Evolutionary conservation across 2,888 invertebrate species (phyloP).

Genomic region (Candidula unifasciata): DNA sequence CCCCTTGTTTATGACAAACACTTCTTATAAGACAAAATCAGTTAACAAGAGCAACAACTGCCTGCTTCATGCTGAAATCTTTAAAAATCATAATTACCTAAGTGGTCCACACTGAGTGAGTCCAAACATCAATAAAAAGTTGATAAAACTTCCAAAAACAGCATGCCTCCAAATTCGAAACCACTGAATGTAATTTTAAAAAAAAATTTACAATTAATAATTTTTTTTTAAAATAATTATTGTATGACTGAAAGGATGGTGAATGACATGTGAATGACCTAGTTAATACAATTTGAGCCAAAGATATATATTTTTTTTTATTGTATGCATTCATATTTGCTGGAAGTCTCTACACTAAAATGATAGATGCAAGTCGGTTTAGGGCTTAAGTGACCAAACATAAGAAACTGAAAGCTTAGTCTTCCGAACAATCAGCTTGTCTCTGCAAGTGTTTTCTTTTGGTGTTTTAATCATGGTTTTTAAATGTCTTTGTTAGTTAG

Average conservation of each 20-base stretch:
- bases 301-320: background rate
- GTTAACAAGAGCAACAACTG: background rate
- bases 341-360: too few relatives aligned
- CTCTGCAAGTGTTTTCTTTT: too few relatives aligned
- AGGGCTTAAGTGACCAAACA: too few relatives aligned
- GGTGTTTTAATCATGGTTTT: too few relatives aligned
- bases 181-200: conserved; percentile 66
- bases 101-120: conserved; percentile 81
- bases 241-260: background rate
- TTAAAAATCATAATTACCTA: conserved; percentile 66
- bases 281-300: background rate
- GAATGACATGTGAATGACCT: background rate
- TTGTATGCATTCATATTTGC: too few relatives aligned
- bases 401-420: too few relatives aligned
- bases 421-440: too few relatives aligned
- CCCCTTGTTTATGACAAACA: too few relatives aligned
- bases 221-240: background rate
- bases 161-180: conserved; percentile 77
- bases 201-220: background rate
- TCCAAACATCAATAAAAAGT: conserved; percentile 80
- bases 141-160: conserved; percentile 76
- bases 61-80: background rate
- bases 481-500: too few relatives aligned
- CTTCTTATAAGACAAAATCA: too few relatives aligned
- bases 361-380: too few relatives aligned